Conservation (phyloP, 2,113 vertebrate species). For the Epinephelus cyanopodus region DNA sequence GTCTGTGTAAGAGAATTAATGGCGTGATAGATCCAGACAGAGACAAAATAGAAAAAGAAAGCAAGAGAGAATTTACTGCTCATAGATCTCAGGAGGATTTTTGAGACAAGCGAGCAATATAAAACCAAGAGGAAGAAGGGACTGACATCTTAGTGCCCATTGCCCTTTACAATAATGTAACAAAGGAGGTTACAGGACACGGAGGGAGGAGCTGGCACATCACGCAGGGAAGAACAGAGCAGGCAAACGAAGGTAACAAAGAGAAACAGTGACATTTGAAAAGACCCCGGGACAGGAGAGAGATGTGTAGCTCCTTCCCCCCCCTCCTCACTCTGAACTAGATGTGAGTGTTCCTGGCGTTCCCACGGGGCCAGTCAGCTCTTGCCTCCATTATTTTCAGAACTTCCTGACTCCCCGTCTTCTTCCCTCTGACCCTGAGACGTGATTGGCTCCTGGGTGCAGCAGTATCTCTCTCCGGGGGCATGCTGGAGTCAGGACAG, state of each 20-base stretch:
- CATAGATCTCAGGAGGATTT: not conserved
- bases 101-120: conserved; percentile 12
- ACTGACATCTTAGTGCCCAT: conserved; percentile 19
- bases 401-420: conserved; percentile 54
- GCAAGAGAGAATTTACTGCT: not conserved
- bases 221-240: conserved; percentile 40
- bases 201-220: conserved; percentile 19
- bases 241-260: conserved; percentile 30
- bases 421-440: conserved; percentile 53
- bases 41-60: not conserved
- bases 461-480: conserved; percentile 9
- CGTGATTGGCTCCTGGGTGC: conserved; percentile 62
- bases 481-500: conserved; percentile 11
- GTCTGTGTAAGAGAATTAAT: not conserved
- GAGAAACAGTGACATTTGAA: conserved; percentile 72
- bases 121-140: conserved; percentile 15
- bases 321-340: conserved; percentile 36
- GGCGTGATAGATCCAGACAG: not conserved
- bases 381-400: conserved; percentile 51
- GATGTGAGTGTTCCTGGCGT: conserved; percentile 60
- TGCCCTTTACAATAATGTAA: conserved; percentile 57
- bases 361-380: conserved; percentile 51
- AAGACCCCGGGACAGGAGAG: conserved; percentile 52
- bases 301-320: conserved; percentile 29
- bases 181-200: conserved; percentile 35